Percentiles rank a stretch among this genome's conserved stretches.
Conservation (phyloP, 2,113 vertebrate genomes). For the Chaetodon trifascialis region DNA sequence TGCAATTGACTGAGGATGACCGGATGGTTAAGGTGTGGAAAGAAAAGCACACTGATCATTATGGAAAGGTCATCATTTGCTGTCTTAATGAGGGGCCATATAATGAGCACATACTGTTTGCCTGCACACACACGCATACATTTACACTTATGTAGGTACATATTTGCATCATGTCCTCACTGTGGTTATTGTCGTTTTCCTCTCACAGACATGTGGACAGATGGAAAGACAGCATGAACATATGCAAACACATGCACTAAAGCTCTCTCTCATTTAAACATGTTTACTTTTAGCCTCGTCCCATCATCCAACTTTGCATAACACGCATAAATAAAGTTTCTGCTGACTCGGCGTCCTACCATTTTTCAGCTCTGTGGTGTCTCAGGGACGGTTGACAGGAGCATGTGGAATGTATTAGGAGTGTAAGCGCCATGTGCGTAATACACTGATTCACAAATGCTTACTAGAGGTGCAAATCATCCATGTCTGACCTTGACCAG, state of each 20-base stretch:
- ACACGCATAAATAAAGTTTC: not conserved
- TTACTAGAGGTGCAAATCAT: conserved; percentile 29
- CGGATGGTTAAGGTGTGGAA: not conserved
- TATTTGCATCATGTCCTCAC: conserved; percentile 35
- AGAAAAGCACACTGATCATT: conserved; percentile 11
- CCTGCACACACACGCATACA: not conserved
- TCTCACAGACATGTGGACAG: not conserved
- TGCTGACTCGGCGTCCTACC: conserved; percentile 23
- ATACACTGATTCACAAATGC: conserved; percentile 56
- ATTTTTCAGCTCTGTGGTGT: not conserved
- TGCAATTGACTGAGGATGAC: conserved; percentile 3
- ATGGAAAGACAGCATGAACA: conserved; percentile 24
- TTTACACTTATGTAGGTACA: not conserved
- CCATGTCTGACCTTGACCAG: not conserved
- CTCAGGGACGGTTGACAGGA: conserved; percentile 38
- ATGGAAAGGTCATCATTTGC: conserved; percentile 39
- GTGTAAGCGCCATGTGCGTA: conserved; percentile 45
- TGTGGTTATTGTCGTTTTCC: conserved; percentile 13
- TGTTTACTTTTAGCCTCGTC: conserved; percentile 11
- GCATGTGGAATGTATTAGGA: conserved; percentile 60
- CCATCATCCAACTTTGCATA: conserved; percentile 1
- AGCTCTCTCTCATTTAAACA: conserved; percentile 13
- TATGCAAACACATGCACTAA: conserved; percentile 38
- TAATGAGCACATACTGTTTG: not conserved
- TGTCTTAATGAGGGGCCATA: conserved; percentile 5